Evolutionary conservation across 2,797 vertebrate genomes (phyloP).

Genomic region (Phaenicophaeus curvirostris): DNA sequence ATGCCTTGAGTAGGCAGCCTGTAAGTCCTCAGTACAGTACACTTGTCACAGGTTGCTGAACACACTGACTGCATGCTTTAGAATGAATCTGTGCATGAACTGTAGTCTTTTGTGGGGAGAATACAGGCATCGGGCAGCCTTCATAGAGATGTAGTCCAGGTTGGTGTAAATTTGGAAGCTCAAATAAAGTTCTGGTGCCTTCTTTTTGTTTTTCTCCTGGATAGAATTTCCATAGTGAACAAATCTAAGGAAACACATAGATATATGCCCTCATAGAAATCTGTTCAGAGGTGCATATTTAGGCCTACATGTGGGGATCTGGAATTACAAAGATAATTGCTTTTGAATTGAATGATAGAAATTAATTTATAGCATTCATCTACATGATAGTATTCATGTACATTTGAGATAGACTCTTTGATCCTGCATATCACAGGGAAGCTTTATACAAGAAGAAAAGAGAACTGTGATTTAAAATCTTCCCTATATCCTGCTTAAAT

Average conservation of each 20-base stretch:
- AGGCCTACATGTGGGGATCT: neutral
- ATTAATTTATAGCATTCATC: neutral
- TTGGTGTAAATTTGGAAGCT: neutral
- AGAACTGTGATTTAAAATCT: neutral
- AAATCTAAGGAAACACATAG: neutral
- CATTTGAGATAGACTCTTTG: neutral
- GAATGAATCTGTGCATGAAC: neutral
- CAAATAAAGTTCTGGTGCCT: fast-evolving
- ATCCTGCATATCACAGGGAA: neutral
- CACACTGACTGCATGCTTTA: neutral
- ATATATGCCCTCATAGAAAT: fast-evolving
- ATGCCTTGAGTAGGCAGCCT: neutral
- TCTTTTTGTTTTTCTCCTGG: neutral
- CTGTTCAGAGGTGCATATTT: neutral
- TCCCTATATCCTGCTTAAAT: neutral
- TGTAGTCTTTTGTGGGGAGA: neutral
- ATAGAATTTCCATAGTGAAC: neutral
- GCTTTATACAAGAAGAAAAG: neutral
- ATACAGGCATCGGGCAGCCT: neutral
- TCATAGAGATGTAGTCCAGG: neutral
- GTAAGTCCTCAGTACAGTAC: neutral
- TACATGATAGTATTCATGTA: neutral
- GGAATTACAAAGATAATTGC: neutral
- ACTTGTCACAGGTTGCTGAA: neutral
- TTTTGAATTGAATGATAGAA: neutral